Evolutionary conservation across 2,888 invertebrate species (phyloP).

Genomic region (Eupeodes latifasciatus): DNA sequence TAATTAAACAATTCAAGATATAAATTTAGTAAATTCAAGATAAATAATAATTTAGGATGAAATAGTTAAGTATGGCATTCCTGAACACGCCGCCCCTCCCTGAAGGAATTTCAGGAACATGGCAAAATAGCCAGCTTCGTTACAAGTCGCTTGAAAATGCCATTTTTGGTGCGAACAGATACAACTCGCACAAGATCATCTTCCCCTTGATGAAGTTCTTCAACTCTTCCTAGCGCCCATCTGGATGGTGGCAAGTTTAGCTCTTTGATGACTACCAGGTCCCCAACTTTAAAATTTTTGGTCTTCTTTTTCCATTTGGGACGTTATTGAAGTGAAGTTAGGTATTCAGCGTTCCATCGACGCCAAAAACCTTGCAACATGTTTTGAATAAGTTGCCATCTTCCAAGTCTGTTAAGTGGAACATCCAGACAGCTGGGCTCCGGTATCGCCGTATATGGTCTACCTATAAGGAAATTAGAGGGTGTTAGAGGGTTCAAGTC

Average conservation of each 20-base stretch:
- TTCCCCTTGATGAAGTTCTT: constrained; percentile 13
- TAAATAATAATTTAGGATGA: too few relatives aligned
- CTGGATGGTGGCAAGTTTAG: constrained; percentile 42
- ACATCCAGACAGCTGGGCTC: constrained; percentile 19
- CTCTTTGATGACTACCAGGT: constrained; percentile 57
- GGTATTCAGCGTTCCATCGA: constrained; percentile 51
- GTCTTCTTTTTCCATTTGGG: constrained; percentile 30
- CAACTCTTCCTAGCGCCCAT: constrained; percentile 37
- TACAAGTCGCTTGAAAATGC: constrained; percentile 29
- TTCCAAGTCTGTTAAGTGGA: constrained; percentile 26
- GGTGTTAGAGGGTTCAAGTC: constrained; percentile 22
- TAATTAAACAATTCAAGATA: too few relatives aligned
- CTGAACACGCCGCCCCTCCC: constrained; percentile 7
- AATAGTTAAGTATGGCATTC: too few relatives aligned
- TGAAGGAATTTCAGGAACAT: constrained; percentile 9
- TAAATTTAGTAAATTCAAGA: too few relatives aligned
- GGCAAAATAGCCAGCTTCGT: constrained; percentile 12
- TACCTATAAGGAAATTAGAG: constrained; percentile 22
- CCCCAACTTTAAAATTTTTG: constrained; percentile 19
- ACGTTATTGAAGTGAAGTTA: constrained; percentile 43
- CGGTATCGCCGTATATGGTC: constrained; percentile 23
- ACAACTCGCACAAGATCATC: constrained; percentile 39
- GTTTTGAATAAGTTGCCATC: constrained; percentile 59
- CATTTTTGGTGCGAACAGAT: constrained; percentile 22
- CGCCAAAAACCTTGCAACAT: constrained; percentile 65